Percentiles rank a stretch among this genome's conserved stretches.
phyloP scores from a whole-genome alignment of 2,797 vertebrate genomes.

The Uromys caudimaculatus region DNA sequence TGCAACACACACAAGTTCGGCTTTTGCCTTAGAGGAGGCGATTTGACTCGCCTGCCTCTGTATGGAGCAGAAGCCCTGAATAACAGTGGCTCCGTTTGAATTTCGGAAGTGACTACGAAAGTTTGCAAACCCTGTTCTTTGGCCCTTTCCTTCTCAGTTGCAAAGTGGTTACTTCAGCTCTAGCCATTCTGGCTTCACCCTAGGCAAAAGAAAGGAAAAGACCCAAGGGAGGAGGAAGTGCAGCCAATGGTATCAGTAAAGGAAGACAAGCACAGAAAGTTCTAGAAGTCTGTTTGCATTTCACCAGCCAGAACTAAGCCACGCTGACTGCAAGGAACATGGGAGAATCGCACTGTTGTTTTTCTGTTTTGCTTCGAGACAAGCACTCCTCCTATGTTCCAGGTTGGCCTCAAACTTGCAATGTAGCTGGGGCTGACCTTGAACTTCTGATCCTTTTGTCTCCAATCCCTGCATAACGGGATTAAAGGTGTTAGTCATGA shows the following conservation, averaged over 20 bases:
- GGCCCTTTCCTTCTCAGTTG: not conserved
- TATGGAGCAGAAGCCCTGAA: not conserved
- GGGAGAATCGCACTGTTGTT: no score
- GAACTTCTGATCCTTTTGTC: not conserved
- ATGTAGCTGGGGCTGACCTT: not conserved
- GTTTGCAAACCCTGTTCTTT: not conserved
- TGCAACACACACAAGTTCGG: fast-evolving
- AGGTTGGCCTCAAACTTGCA: not conserved
- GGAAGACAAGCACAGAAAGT: not conserved
- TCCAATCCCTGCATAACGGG: not conserved
- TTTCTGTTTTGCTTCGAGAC: not conserved
- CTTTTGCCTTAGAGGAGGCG: not conserved
- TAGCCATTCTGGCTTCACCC: not conserved
- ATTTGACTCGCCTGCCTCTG: not conserved
- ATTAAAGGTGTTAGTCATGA: not conserved
- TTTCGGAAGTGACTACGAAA: not conserved
- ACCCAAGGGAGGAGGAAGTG: not conserved
- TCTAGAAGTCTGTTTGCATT: not conserved
- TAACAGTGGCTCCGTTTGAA: not conserved
- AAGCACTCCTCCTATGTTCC: not conserved
- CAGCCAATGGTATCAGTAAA: not conserved
- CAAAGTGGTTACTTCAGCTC: not conserved
- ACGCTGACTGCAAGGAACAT: not conserved
- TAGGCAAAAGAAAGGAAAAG: conserved; percentile 13
- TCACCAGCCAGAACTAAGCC: not conserved